Evolutionary conservation across 2,888 invertebrate species (phyloP).

Genomic region (Papilio protenor): DNA sequence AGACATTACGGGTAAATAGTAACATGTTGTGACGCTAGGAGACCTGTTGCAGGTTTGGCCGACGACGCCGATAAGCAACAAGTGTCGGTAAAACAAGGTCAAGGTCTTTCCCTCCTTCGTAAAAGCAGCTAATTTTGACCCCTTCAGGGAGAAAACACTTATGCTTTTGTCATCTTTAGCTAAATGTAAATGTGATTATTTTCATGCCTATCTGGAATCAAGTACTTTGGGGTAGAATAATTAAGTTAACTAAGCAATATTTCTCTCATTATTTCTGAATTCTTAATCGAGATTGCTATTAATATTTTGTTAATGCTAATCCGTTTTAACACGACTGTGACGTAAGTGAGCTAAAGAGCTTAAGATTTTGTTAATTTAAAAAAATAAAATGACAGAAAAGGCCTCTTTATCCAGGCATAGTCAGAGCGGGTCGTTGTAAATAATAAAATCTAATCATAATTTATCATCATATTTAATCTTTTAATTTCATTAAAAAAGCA

Average conservation of each 20-base stretch:
- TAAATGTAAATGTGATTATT: constrained; percentile 1
- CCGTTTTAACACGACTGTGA: neutral
- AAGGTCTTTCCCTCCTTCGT: neutral
- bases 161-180: neutral
- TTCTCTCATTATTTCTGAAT: neutral
- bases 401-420: neutral
- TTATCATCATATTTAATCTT: neutral
- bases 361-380: neutral
- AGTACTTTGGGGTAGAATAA: neutral
- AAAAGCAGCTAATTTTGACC: neutral
- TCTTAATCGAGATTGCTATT: neutral
- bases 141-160: neutral
- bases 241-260: neutral
- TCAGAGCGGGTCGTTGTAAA: neutral
- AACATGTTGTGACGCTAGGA: neutral
- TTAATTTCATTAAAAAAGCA: constrained; percentile 5
- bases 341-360: neutral
- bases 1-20: neutral
- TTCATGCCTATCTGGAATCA: neutral
- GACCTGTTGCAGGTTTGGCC: constrained; percentile 5
- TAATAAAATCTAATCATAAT: constrained; percentile 10
- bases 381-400: neutral
- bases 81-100: neutral
- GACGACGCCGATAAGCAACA: neutral
- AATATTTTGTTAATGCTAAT: neutral